Evolutionary conservation across 2,113 vertebrate species (phyloP).

Genomic region (Sus scrofa): T2T-Sscrofa CM000812.6:104536501-104537000

Average conservation of each 20-base stretch:
- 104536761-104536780: slow-evolving; percentile 73
- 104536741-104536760: slow-evolving; percentile 77
- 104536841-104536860: slow-evolving; percentile 55
- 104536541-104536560: slow-evolving; percentile 71
- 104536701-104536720: slow-evolving; percentile 73
- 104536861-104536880: slow-evolving; percentile 74
- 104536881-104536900: slow-evolving; percentile 73
- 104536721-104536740: slow-evolving; percentile 82
- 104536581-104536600: slow-evolving; percentile 63
- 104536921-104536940: slow-evolving; percentile 75
- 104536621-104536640: slow-evolving; percentile 79
- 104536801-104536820: slow-evolving; percentile 48
- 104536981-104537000: slow-evolving; percentile 79
- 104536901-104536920: slow-evolving; percentile 75
- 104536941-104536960: slow-evolving; percentile 79
- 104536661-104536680: slow-evolving; percentile 76
- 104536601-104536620: slow-evolving; percentile 77
- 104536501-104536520: slow-evolving; percentile 51
- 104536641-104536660: slow-evolving; percentile 79
- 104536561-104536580: slow-evolving; percentile 68
- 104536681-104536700: slow-evolving; percentile 80
- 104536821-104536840: slow-evolving; percentile 37
- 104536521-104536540: slow-evolving; percentile 59
- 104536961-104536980: slow-evolving; percentile 77
- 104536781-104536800: slow-evolving; percentile 41